phyloP scores from a whole-genome alignment of 2,888 invertebrate species.

The Lasioglossum figueresi region DNA sequence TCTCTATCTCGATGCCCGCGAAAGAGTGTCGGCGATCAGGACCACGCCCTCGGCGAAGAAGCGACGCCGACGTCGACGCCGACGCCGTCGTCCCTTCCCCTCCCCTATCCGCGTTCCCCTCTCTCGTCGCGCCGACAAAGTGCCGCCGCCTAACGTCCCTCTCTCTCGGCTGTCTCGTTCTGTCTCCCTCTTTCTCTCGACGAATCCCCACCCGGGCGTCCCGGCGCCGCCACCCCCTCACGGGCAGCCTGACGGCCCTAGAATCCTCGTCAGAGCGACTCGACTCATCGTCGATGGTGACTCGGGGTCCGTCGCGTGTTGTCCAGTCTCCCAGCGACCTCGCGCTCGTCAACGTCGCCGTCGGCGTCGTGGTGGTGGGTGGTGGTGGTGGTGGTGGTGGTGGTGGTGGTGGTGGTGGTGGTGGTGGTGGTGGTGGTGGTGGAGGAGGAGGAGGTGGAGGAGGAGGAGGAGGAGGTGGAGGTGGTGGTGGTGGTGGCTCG shows the following conservation, averaged over 20 bases:
- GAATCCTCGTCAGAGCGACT: conserved; percentile 71
- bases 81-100: conserved; percentile 66
- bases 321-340: conserved; percentile 72
- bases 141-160: conserved; percentile 25
- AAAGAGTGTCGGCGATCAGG: conserved; percentile 57
- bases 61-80: conserved; percentile 72
- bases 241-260: conserved; percentile 60
- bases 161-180: conserved; percentile 42
- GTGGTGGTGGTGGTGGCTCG: neutral
- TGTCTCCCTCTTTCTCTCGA: conserved; percentile 30
- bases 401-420: too few species aligned
- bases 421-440: too few species aligned
- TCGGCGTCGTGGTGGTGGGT: conserved; percentile 26
- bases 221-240: conserved; percentile 60
- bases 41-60: conserved; percentile 81
- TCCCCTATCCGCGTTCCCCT: conserved; percentile 50
- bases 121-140: conserved; percentile 41
- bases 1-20: conserved; percentile 56
- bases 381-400: conserved; percentile 27
- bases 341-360: conserved; percentile 67
- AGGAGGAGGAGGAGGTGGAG: neutral
- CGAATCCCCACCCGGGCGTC: conserved; percentile 24
- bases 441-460: too few species aligned
- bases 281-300: conserved; percentile 66
- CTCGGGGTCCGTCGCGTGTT: conserved; percentile 56